phyloP scores from a whole-genome alignment of 2,888 invertebrate genomes.

The Chaetoderma sp. region DNA sequence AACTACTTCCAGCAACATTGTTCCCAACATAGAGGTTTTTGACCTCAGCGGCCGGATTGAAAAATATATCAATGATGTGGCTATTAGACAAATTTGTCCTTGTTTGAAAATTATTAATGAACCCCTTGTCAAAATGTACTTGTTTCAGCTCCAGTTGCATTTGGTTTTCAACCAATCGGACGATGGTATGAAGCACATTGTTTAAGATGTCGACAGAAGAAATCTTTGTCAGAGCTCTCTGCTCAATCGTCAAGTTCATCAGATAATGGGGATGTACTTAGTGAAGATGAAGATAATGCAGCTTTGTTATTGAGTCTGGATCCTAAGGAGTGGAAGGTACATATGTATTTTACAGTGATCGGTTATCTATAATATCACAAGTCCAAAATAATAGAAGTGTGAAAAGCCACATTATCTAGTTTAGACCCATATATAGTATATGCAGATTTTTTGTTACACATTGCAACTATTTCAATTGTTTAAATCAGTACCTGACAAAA shows the following conservation, averaged over 20 bases:
- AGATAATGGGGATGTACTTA: constrained; percentile 49
- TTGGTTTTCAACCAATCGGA: constrained; percentile 63
- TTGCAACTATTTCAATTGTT: no score
- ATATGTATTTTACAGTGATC: not conserved
- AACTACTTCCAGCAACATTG: no score
- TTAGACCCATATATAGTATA: no score
- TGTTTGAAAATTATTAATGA: no score
- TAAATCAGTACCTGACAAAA: no score
- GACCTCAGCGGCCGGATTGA: no score
- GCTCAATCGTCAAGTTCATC: constrained; percentile 55
- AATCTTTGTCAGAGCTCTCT: constrained; percentile 61
- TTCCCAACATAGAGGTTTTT: no score
- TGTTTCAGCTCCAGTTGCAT: constrained; percentile 45
- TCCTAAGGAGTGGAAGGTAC: constrained; percentile 93
- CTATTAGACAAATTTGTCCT: no score
- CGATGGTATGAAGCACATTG: constrained; percentile 65
- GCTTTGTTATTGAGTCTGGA: constrained; percentile 87
- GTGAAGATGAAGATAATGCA: constrained; percentile 57
- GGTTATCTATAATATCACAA: not conserved
- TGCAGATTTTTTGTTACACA: no score
- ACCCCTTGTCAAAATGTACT: no score
- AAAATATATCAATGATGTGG: no score
- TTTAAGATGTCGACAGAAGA: constrained; percentile 55
- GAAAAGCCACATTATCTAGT: not conserved
- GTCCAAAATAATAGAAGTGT: not conserved